Evolutionary conservation across 2,797 vertebrate species (phyloP), one percentile per base, ranked within the genome.

Genomic region (Aldrovandia affinis): DNA sequence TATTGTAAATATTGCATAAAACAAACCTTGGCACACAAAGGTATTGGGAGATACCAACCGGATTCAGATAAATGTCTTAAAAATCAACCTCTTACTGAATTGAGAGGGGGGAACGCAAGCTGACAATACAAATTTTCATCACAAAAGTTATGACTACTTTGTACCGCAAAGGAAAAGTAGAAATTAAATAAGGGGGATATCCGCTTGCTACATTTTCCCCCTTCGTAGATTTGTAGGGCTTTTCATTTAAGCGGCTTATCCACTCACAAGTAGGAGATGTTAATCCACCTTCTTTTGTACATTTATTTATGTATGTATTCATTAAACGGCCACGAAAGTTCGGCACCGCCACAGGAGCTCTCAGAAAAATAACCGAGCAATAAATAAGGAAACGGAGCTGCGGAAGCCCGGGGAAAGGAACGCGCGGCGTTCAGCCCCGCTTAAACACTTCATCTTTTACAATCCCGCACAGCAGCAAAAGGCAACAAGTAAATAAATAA

Each of bases 241-340:
- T 85, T 87, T 50, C 61, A 28, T 63, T 84, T 84, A 89, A 89
- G 85, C 84, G 55, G 83, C 79, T 86, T 85, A 89, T 81, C 86
- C 73, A 79, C 61, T 61, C 85, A 5, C 47, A 86, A 78, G 83
- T 78, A 80, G 83, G 39, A 50, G 18, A 63, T 57, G 28, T 63
- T 87, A 90, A 89, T 87, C 83, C 85, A 86, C 82, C 81, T 87
- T 85, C 84, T 85, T 84, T n/a, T 81, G 73, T 78, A 84, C n/a
- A 47, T 75, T 77, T 78, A 86, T 78, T 65, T 82, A 88, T 84
- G 50, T 73, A 81, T 57, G 63, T 55, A 84, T 81, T 81, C 84
- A 81, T 81, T 81, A 77, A 77, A 85, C 79, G 52, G 68, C 18
- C 79, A 79, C 83, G 54, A 42, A 42, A 14, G 83, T 80, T 84